phyloP scores from a whole-genome alignment of 2,113 vertebrate genomes.

The Pomatorhinus ruficollis region DNA sequence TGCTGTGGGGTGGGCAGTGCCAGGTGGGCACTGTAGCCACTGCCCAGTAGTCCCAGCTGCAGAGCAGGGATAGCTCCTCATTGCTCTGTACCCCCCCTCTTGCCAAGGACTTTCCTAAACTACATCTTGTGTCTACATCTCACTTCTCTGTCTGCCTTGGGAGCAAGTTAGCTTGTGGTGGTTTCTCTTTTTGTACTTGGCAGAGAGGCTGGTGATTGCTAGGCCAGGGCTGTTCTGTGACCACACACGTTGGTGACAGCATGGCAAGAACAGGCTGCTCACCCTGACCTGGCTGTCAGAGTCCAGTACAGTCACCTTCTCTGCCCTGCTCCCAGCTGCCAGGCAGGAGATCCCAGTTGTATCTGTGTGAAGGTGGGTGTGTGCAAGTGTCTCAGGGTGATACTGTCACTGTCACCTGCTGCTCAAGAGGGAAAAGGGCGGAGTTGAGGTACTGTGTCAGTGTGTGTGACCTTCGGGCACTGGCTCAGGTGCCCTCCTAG shows the following conservation, averaged over 20 bases:
- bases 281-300: not conserved
- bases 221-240: not conserved
- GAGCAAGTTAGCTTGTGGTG: rapidly evolving
- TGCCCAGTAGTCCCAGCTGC: not conserved
- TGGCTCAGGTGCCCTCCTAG: not conserved
- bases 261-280: rapidly evolving
- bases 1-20: not conserved
- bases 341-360: not conserved
- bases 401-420: not conserved
- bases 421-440: not conserved
- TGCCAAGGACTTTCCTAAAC: not conserved
- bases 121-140: not conserved
- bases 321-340: too few relatives aligned
- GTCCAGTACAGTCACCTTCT: not conserved
- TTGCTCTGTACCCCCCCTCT: not conserved
- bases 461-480: not conserved
- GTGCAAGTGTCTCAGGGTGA: not conserved
- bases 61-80: rapidly evolving
- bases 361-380: rapidly evolving
- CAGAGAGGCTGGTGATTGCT: not conserved
- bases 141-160: not conserved
- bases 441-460: not conserved
- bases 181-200: not conserved
- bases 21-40: too few relatives aligned
- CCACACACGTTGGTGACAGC: rapidly evolving